A percentile compares a stretch with the other conserved stretches of the same genome.
These are phyloP conservation scores for Drosophila chauvacae DNA, from an alignment of 1,140 invertebrate genomes.

Conservation along the genomic window DNA sequence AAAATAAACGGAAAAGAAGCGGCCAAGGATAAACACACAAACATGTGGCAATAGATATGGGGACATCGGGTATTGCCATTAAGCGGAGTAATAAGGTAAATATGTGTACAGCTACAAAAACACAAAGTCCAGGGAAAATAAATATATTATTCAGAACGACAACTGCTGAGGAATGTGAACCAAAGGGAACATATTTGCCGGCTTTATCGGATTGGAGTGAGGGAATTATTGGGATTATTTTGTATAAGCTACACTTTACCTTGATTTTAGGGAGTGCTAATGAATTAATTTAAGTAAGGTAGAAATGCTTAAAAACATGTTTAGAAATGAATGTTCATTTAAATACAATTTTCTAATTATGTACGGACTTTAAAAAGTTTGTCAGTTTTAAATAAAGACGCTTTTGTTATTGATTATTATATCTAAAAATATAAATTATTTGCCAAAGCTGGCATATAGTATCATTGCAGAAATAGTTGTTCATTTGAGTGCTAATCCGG, in stretches of 20 bases:
- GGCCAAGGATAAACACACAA: conserved; percentile 27
- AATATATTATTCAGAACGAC: conserved; percentile 36
- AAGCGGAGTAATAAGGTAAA: conserved; percentile 60
- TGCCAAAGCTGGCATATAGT: too few relatives aligned
- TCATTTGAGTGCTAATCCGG: too few relatives aligned
- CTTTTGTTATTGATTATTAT: too few relatives aligned
- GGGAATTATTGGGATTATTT: neutral
- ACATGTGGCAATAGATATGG: conserved; percentile 42
- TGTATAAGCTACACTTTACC: neutral
- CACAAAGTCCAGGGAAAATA: conserved; percentile 24
- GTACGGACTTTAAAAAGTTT: too few relatives aligned
- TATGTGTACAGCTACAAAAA: conserved; percentile 43
- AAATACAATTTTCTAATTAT: too few relatives aligned
- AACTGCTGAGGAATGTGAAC: conserved; percentile 32
- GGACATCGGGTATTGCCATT: conserved; percentile 41
- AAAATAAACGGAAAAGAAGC: conserved; percentile 19
- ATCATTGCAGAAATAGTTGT: too few relatives aligned
- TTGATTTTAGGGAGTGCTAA: neutral
- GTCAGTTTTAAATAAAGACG: too few relatives aligned
- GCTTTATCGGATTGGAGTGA: neutral
- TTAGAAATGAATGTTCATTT: too few relatives aligned
- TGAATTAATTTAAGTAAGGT: neutral
- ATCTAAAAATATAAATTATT: too few relatives aligned
- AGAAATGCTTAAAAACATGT: too few relatives aligned
- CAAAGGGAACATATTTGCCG: neutral